Conservation (phyloP, 1,140 invertebrate genomes). For the Mactra quadrangularis region DNA sequence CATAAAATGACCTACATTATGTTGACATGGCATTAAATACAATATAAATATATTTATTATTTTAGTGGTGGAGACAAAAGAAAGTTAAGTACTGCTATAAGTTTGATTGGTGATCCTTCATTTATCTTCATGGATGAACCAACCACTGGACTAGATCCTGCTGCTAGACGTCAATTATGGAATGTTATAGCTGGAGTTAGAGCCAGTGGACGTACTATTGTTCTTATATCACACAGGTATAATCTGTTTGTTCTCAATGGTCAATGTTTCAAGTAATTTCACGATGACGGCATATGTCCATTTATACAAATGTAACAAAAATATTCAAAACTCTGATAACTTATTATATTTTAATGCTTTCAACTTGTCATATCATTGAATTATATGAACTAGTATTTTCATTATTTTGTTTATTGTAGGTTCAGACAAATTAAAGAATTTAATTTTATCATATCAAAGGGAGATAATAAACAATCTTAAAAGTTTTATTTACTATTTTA, state of each 20-base stretch:
- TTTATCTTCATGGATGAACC: slow-evolving; percentile 85
- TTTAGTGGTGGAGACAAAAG: slow-evolving; percentile 92
- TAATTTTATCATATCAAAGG: too few relatives aligned
- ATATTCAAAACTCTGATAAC: background rate
- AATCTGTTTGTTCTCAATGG: slow-evolving; percentile 52
- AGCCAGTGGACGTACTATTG: slow-evolving; percentile 78
- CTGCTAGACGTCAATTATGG: slow-evolving; percentile 84
- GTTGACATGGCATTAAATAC: too few relatives aligned
- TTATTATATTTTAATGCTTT: background rate
- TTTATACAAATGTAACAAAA: background rate
- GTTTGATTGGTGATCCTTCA: slow-evolving; percentile 87
- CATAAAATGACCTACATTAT: too few relatives aligned
- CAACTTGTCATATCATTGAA: too few relatives aligned
- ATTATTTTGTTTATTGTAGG: too few relatives aligned
- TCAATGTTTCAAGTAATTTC: too few relatives aligned
- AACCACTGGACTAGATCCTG: slow-evolving; percentile 85
- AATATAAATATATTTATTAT: too few relatives aligned
- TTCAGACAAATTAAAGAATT: too few relatives aligned
- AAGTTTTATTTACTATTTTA: too few relatives aligned
- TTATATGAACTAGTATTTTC: too few relatives aligned
- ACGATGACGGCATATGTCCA: background rate
- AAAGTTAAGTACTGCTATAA: slow-evolving; percentile 96
- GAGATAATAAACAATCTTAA: too few relatives aligned
- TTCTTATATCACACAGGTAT: slow-evolving; percentile 83
- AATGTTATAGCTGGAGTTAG: slow-evolving; percentile 79